Percentiles rank a stretch among this genome's conserved stretches.
phyloP scores from a whole-genome alignment of 2,797 vertebrate genomes.

The Crossoptilon crossoptilon region DNA sequence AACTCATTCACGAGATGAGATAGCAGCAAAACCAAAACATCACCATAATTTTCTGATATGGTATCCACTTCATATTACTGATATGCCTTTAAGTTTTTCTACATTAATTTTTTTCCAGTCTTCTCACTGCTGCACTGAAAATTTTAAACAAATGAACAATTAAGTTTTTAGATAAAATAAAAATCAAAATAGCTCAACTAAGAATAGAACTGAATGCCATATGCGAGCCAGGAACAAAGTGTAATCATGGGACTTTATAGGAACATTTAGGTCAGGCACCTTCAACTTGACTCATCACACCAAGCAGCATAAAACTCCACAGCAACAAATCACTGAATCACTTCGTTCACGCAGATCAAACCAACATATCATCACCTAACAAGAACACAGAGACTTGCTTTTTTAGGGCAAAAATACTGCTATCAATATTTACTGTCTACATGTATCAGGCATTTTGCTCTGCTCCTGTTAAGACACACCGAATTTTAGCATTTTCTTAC shows the following conservation, averaged over 20 bases:
- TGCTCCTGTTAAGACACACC: constrained; percentile 35
- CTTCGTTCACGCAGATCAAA: constrained; percentile 47
- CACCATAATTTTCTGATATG: neutral
- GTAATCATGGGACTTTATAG: constrained; percentile 62
- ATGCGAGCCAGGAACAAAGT: constrained; percentile 62
- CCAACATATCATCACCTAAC: neutral
- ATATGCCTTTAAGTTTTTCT: neutral
- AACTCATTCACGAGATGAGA: neutral
- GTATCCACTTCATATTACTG: neutral
- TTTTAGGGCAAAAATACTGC: neutral
- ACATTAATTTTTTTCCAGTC: neutral
- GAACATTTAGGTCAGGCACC: constrained; percentile 70
- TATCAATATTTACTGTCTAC: constrained; percentile 29
- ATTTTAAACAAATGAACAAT: constrained; percentile 33
- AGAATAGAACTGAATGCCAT: constrained; percentile 55
- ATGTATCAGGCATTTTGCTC: constrained; percentile 40
- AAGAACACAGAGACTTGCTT: constrained; percentile 5
- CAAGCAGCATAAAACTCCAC: constrained; percentile 14
- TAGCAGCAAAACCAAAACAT: neutral
- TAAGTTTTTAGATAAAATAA: constrained; percentile 36
- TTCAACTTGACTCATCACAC: constrained; percentile 57
- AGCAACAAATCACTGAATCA: constrained; percentile 11
- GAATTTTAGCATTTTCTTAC: constrained; percentile 18
- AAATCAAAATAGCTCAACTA: constrained; percentile 61
- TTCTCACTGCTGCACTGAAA: neutral